phyloP scores from a whole-genome alignment of 2,888 invertebrate genomes.

The Polyploca ridens region DNA sequence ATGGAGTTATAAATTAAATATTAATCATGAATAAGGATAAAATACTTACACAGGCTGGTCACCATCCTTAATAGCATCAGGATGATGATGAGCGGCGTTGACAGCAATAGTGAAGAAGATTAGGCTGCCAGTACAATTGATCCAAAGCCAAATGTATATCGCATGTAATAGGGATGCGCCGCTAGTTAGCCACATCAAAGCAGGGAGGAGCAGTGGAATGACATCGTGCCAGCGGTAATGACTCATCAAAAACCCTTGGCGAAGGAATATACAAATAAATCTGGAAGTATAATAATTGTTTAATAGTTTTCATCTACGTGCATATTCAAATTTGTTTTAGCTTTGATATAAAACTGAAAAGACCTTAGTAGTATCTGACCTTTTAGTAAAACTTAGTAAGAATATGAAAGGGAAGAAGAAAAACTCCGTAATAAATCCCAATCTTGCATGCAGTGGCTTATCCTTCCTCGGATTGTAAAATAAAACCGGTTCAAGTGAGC shows the following conservation, averaged over 20 bases:
- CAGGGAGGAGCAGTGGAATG: slow-evolving; percentile 65
- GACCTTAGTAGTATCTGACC: slow-evolving; percentile 23
- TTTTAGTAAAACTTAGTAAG: slow-evolving; percentile 57
- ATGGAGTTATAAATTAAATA: not conserved
- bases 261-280: slow-evolving; percentile 51
- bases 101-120: slow-evolving; percentile 86
- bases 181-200: slow-evolving; percentile 66
- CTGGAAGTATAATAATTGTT: slow-evolving; percentile 41
- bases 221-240: slow-evolving; percentile 68
- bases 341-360: not conserved
- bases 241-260: slow-evolving; percentile 52
- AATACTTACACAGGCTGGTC: slow-evolving; percentile 78
- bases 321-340: too few species aligned
- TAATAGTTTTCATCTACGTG: not conserved
- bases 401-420: slow-evolving; percentile 64
- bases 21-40: too few species aligned
- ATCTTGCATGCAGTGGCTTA: slow-evolving; percentile 69
- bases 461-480: slow-evolving; percentile 87
- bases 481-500: slow-evolving; percentile 87
- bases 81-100: slow-evolving; percentile 92
- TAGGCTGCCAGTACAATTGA: slow-evolving; percentile 83
- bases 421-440: slow-evolving; percentile 79
- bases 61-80: slow-evolving; percentile 91
- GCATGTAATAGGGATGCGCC: slow-evolving; percentile 56
- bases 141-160: slow-evolving; percentile 82